phyloP scores from a whole-genome alignment of 2,888 invertebrate species.

The Thelaira solivaga region DNA sequence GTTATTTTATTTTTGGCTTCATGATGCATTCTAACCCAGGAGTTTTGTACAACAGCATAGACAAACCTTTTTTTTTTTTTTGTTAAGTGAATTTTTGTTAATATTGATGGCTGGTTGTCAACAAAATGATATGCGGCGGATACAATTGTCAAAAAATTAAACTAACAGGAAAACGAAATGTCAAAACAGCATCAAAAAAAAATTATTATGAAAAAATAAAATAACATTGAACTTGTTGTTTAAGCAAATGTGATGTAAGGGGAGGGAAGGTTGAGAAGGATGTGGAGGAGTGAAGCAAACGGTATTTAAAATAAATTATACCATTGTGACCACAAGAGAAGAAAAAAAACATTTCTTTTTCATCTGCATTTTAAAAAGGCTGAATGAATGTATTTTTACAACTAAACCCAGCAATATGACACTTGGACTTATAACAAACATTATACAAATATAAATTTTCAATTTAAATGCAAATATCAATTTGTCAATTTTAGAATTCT shows the following conservation, averaged over 20 bases:
- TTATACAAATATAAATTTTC: conserved; percentile 77
- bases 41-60: conserved; percentile 4
- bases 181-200: conserved; percentile 51
- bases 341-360: conserved; percentile 10
- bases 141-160: conserved; percentile 56
- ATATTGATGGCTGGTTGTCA: conserved; percentile 61
- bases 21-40: conserved; percentile 24
- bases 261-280: too few relatives aligned
- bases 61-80: neutral
- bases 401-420: conserved; percentile 8
- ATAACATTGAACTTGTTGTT: conserved; percentile 1
- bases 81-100: conserved; percentile 3
- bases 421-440: conserved; percentile 56
- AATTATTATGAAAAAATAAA: neutral
- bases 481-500: conserved; percentile 74
- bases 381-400: neutral
- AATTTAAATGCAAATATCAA: conserved; percentile 78
- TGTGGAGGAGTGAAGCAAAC: conserved; percentile 58
- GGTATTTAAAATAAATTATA: conserved; percentile 77
- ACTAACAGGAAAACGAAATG: conserved; percentile 58
- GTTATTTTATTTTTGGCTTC: neutral
- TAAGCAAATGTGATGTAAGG: too few relatives aligned
- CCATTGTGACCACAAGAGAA: conserved; percentile 73
- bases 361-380: neutral
- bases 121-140: conserved; percentile 59